Conservation (phyloP, 2,113 vertebrate species). For the Chauna torquata region DNA sequence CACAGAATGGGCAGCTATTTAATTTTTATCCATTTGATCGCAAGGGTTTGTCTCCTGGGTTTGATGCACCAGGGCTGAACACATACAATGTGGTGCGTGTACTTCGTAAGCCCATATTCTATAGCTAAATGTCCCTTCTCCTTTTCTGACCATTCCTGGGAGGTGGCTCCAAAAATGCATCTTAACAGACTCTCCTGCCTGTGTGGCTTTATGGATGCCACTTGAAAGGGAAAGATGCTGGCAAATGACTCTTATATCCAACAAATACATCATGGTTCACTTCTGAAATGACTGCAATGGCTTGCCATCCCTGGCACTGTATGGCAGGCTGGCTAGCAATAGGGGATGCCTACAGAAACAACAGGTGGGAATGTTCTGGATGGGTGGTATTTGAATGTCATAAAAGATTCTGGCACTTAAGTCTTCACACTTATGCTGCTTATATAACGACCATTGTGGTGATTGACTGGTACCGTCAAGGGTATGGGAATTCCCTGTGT, state of each 20-base stretch:
- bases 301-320: not conserved
- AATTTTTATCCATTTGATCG: slow-evolving; percentile 84
- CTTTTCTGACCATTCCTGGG: not conserved
- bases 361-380: not conserved
- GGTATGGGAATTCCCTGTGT: not conserved
- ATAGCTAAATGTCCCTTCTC: slow-evolving; percentile 17
- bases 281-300: not conserved
- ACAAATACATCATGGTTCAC: not conserved
- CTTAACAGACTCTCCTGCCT: not conserved
- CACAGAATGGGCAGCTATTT: slow-evolving; percentile 89
- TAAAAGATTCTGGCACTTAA: not conserved
- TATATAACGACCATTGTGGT: not conserved
- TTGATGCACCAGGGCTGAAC: slow-evolving; percentile 90
- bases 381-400: not conserved
- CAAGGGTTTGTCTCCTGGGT: slow-evolving; percentile 85
- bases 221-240: not conserved
- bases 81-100: slow-evolving; percentile 87
- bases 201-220: not conserved
- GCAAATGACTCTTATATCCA: not conserved
- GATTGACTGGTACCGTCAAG: not conserved
- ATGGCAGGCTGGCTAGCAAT: not conserved
- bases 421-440: not conserved
- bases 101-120: slow-evolving; percentile 77
- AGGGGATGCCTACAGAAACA: not conserved
- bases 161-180: not conserved